phyloP scores from a whole-genome alignment of 1,140 invertebrate genomes.

The Eulimnadia texana region DNA sequence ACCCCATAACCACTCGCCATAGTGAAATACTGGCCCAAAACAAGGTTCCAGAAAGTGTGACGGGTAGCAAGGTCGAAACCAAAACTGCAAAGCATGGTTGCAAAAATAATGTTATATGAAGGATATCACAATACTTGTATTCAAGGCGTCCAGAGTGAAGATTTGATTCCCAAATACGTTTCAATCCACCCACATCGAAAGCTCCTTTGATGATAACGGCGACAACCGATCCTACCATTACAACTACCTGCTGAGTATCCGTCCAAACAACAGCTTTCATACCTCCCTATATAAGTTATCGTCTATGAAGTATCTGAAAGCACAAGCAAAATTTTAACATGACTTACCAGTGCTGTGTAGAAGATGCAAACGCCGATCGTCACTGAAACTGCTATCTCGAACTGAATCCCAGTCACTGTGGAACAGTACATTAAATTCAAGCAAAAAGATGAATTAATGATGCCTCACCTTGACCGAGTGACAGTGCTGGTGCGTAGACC shows the following conservation, averaged over 20 bases:
- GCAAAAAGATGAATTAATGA: neutral
- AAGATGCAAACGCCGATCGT: conserved; percentile 84
- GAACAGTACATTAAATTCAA: neutral
- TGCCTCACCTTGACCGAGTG: conserved; percentile 57
- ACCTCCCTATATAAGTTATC: conserved; percentile 50
- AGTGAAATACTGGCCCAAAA: conserved; percentile 75
- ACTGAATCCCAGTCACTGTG: conserved; percentile 55
- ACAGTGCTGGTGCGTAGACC: conserved; percentile 81
- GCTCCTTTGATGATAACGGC: conserved; percentile 51
- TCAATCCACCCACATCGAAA: conserved; percentile 49
- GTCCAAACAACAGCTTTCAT: conserved; percentile 91
- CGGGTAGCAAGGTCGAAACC: conserved; percentile 57
- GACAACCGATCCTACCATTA: conserved; percentile 71
- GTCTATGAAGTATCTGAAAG: neutral
- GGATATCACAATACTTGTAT: conserved; percentile 58
- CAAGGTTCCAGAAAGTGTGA: conserved; percentile 76
- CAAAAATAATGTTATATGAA: conserved; percentile 19
- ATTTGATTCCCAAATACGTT: conserved; percentile 48
- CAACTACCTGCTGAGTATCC: conserved; percentile 68
- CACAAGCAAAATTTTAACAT: neutral
- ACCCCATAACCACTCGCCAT: conserved; percentile 82
- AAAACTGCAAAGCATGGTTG: conserved; percentile 44
- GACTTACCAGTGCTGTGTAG: conserved; percentile 74
- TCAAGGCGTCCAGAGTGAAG: conserved; percentile 49
- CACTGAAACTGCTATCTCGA: conserved; percentile 59